Evolutionary conservation across 2,888 invertebrate species (phyloP), one percentile per base, ranked within the genome.

Genomic region (Hecatera dysodea): DNA sequence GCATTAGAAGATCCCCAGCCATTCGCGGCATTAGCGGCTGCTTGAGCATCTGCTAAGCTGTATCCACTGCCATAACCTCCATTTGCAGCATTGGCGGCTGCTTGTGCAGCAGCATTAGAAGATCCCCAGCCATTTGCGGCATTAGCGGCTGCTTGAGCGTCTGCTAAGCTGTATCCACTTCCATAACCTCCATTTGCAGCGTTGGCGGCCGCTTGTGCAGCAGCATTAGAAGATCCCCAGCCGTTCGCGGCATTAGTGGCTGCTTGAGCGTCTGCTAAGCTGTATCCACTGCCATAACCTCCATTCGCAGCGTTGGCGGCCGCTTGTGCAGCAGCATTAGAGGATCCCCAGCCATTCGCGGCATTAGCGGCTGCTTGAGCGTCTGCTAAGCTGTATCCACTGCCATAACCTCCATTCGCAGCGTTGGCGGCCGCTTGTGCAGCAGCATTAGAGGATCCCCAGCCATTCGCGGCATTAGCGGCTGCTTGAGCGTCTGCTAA

Each of bases 301-400:
- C 75, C 73, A 6, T 65, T 22, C 1, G 2, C 64, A 6, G 68
- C 15, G 6, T 78, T 78, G 0, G 78, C 50, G 6, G 68, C 63
- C 12, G 77, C 79, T 67, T 52, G 57, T 5, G 67, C 70, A 2
- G 65, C 52, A 4, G 68, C 69, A 17, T 11, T 68, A 1, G 36
- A 55, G 0, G 19, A 70, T 9, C 65, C 67, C 15, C 60, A 56
- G 15, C 75, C 48, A 12, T 29, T 42, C 0, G 17, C 52, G 3
- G 62, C 67, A 1, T 71, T 75, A 2, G 76, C 69, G 0, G 50
- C 33, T 19, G 74, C 78, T 60, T 64, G 59, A 1, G 78, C 78
- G 3, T 76, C 64, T 2, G 67, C 72, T 0, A 76, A 55, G 19
- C 83, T 78, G 19, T 76, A 72, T 11, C 79, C 73, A n/a, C 74